phyloP scores from a whole-genome alignment of 2,797 vertebrate species.

The Odontamblyopus lacepedii region DNA sequence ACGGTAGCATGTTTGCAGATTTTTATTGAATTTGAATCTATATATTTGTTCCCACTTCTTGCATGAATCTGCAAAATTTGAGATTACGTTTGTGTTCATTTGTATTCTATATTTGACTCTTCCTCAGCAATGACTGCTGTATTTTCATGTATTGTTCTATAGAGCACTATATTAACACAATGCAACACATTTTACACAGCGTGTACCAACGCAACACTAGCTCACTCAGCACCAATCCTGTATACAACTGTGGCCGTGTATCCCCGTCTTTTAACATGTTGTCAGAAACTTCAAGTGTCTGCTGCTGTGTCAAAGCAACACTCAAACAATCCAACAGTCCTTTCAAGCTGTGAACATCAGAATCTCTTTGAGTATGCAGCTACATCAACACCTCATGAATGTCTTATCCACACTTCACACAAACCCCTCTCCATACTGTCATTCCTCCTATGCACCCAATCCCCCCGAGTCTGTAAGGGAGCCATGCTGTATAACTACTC shows the following conservation, averaged over 20 bases:
- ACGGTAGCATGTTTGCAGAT: background rate
- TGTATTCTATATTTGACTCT: background rate
- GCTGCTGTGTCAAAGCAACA: conserved; percentile 26
- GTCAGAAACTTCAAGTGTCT: conserved; percentile 30
- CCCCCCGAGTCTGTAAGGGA: conserved; percentile 31
- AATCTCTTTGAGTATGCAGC: conserved; percentile 50
- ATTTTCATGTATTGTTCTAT: background rate
- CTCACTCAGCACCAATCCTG: background rate
- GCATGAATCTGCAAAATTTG: background rate
- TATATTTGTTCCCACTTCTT: too few species aligned
- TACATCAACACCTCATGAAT: conserved; percentile 56
- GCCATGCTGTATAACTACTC: conserved; percentile 30
- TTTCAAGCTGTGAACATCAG: conserved; percentile 47
- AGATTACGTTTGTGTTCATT: background rate
- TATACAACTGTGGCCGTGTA: conserved; percentile 4
- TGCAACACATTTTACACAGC: conserved; percentile 21
- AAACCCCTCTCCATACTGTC: conserved; percentile 33
- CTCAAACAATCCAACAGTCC: conserved; percentile 31
- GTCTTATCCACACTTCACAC: conserved; percentile 47
- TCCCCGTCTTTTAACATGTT: conserved; percentile 20
- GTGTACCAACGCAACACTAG: conserved; percentile 11
- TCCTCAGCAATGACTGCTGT: background rate
- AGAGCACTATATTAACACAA: background rate
- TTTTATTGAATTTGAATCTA: too few species aligned
- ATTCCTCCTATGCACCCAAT: conserved; percentile 44